Base-by-base conservation (phyloP, 1,140 invertebrate genomes). In the Antheraea pernyi region DNA sequence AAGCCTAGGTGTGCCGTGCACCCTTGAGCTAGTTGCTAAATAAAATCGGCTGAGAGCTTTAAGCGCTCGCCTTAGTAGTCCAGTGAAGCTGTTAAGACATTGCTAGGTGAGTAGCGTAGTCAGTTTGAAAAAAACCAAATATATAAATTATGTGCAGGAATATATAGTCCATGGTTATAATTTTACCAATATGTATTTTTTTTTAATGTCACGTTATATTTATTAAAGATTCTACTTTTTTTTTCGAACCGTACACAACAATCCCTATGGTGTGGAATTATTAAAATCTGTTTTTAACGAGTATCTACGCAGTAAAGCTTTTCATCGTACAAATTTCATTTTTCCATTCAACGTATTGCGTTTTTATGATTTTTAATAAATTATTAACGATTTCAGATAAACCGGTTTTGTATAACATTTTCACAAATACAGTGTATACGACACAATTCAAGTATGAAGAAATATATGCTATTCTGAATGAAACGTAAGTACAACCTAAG, bases 401-500 rank as follows among this genome's bases (percentile, higher is more conserved):
- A 67, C 88, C 88, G n/a, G 65, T 90, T 16, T 36, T 90, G 19
- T 70, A 82, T 59, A 83, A 84, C 64, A 72, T 74, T 22, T 70
- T 67, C 36, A 84, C 77, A 10, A 74, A 83, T 68, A 79, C 80
- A 63, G 68, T 82, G 64, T 79, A 76, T 37, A 75, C 80, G 0
- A 73, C 79, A 58, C 84, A 74, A 67, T 85, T 77, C 46, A 84
- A 77, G 67, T 78, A 79, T 68, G 80, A 86, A 71, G 88, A 90
- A 72, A 76, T 85, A 7, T 88, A 87, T 59, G 86, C 82, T 18
- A 84, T 88, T 70, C 66, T 88, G 62, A 86, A 88, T 74, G 85
- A 87, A 81, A 86, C 82, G 88, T 90, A 77, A 87, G 88, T 81
- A 65, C 59, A 59, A 58, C n/a, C n/a, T n/a, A n/a, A n/a, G n/a